Evolutionary conservation across 2,113 vertebrate species (phyloP).

Genomic region (Romanogobio albipinnatus): DNA sequence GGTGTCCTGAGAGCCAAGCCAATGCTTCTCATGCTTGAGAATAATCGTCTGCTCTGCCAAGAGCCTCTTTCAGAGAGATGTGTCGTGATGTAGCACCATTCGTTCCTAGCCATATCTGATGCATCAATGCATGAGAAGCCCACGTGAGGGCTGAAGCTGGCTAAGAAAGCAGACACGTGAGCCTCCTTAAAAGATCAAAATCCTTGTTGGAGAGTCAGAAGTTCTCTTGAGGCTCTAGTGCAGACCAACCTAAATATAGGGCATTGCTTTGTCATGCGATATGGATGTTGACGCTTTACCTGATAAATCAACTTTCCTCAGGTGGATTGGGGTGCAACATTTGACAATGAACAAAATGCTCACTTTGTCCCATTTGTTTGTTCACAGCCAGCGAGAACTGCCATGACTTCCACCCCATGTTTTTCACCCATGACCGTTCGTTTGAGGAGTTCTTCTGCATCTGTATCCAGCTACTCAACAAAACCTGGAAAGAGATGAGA

Average conservation of each 20-base stretch:
- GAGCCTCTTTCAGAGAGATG: conserved; percentile 7
- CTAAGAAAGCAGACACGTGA: conserved; percentile 15
- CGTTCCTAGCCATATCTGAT: conserved; percentile 12
- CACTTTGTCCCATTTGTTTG: conserved; percentile 49
- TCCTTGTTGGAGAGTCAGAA: background rate
- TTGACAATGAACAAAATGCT: background rate
- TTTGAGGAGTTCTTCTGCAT: conserved; percentile 99
- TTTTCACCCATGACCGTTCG: conserved; percentile 96
- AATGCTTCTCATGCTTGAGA: conserved; percentile 25
- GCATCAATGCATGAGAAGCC: conserved; percentile 21
- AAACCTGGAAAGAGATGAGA: conserved; percentile 99
- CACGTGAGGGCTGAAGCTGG: conserved; percentile 19
- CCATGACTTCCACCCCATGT: conserved; percentile 99
- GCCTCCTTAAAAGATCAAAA: background rate
- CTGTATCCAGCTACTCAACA: conserved; percentile 98
- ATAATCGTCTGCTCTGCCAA: conserved; percentile 34
- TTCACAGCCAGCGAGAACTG: conserved; percentile 95
- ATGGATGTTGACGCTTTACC: background rate
- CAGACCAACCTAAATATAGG: background rate
- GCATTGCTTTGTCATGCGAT: background rate
- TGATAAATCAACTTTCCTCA: background rate
- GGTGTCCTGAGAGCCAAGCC: conserved; percentile 40
- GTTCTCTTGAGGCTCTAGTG: background rate
- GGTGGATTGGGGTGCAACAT: background rate
- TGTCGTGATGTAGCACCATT: conserved; percentile 19